Evolutionary conservation across 2,888 invertebrate genomes (phyloP).

Genomic region (Hypolimnas misippus): DNA sequence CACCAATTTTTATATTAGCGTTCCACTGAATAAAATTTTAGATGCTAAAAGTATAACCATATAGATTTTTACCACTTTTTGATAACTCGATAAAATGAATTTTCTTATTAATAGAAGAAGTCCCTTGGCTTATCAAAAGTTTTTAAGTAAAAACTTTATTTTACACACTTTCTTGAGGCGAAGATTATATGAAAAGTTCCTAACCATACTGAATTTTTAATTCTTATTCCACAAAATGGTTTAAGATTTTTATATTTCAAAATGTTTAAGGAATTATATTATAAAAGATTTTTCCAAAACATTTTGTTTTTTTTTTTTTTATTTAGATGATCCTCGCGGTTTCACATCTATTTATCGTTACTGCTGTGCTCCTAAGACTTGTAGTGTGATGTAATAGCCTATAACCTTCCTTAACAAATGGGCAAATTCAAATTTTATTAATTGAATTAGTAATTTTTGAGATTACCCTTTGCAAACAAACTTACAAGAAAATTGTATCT

Average conservation of each 20-base stretch:
- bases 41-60: neutral
- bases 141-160: constrained; percentile 6
- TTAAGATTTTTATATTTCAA: neutral
- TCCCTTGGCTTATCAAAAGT: constrained; percentile 6
- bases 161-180: neutral
- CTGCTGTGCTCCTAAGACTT: too few relatives aligned
- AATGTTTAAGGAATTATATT: neutral
- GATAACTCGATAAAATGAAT: neutral
- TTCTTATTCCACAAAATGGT: neutral
- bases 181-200: constrained; percentile 1
- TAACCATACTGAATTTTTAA: constrained; percentile 17
- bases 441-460: too few relatives aligned
- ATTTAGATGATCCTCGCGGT: too few relatives aligned
- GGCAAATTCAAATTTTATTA: too few relatives aligned
- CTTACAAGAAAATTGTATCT: too few relatives aligned
- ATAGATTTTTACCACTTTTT: neutral
- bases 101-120: neutral
- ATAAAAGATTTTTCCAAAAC: neutral
- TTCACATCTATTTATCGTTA: too few relatives aligned
- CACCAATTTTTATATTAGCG: too few relatives aligned
- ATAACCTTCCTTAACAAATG: too few relatives aligned
- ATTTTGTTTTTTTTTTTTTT: neutral
- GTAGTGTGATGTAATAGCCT: too few relatives aligned
- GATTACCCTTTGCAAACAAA: too few relatives aligned
- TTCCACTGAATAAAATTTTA: too few relatives aligned